Conservation (phyloP, 1,140 invertebrate species). For the Megalonaias nervosa region DNA sequence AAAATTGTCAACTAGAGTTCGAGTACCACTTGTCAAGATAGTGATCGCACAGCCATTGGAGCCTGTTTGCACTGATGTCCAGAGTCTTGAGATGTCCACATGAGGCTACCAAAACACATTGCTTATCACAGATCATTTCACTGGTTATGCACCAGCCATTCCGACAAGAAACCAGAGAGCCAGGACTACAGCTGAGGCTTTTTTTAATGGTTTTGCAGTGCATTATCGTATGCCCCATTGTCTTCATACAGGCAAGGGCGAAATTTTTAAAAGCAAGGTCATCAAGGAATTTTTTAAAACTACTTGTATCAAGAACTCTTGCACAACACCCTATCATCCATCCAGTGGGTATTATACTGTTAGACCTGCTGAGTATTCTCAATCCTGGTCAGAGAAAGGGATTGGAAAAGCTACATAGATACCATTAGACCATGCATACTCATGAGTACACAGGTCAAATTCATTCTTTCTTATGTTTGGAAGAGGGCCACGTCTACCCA, state of each 20-base stretch:
- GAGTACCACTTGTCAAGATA: neutral
- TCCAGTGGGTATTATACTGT: conserved; percentile 17
- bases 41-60: conserved; percentile 14
- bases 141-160: conserved; percentile 10
- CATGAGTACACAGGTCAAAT: no score
- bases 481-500: no score
- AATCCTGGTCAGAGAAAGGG: no score
- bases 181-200: conserved; percentile 17
- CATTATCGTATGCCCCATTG: conserved; percentile 26
- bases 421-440: no score
- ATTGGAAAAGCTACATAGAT: no score
- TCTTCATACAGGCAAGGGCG: conserved; percentile 32
- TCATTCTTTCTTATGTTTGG: no score
- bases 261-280: conserved; percentile 19
- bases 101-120: neutral
- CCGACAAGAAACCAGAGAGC: neutral
- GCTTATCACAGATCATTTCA: conserved; percentile 4
- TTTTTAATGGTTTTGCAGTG: conserved; percentile 13
- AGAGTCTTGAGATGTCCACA: neutral
- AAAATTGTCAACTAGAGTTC: conserved; percentile 2
- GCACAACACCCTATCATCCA: conserved; percentile 31
- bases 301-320: conserved; percentile 10
- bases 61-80: neutral
- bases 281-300: conserved; percentile 25
- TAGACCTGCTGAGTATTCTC: neutral